Percentiles rank a stretch among this genome's conserved stretches.
Conservation (phyloP, 1,140 invertebrate genomes). For the Daktulosphaira vitifoliae region DNA sequence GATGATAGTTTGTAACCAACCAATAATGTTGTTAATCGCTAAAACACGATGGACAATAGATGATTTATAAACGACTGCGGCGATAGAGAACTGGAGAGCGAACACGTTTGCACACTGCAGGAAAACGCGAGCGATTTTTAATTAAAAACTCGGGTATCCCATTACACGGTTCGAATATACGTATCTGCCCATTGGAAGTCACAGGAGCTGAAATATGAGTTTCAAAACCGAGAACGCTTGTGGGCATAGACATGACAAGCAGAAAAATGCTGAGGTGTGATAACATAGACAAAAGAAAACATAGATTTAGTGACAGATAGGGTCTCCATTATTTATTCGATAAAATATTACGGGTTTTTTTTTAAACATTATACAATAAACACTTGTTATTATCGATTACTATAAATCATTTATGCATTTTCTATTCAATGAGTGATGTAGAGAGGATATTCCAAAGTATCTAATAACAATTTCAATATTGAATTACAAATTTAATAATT, state of each 20-base stretch:
- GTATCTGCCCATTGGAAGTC: background rate
- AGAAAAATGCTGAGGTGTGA: no score
- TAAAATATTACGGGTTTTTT: no score
- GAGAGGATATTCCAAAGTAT: no score
- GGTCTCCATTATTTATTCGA: no score
- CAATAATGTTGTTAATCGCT: constrained; percentile 7
- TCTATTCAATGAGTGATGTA: no score
- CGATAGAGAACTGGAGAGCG: background rate
- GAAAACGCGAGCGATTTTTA: background rate
- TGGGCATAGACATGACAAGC: background rate
- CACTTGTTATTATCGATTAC: no score
- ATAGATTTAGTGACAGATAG: no score
- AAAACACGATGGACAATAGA: constrained; percentile 2
- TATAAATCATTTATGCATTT: no score
- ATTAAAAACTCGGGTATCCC: background rate
- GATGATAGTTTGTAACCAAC: background rate
- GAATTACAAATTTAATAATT: no score
- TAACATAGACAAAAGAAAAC: no score
- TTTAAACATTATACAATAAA: no score
- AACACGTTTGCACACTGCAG: background rate
- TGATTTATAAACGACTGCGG: background rate
- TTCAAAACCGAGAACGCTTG: background rate
- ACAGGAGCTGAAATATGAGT: background rate
- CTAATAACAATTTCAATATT: no score
- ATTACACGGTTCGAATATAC: background rate